These are phyloP conservation scores for Pyralis farinalis DNA, from an alignment of 2,888 invertebrate species.

Conservation along the genomic window DNA sequence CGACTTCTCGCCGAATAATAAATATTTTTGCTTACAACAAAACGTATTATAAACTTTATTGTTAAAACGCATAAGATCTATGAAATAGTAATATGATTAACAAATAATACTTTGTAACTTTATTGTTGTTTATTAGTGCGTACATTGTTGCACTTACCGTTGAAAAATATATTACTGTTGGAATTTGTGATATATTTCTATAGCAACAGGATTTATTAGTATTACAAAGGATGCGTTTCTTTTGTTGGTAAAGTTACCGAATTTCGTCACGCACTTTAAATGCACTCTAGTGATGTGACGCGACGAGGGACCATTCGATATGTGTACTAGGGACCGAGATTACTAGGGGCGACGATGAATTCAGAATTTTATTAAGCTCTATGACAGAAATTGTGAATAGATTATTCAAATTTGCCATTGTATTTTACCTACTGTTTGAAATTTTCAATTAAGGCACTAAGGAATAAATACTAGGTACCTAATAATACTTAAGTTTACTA, in stretches of 20 bases:
- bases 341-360: conserved; percentile 25
- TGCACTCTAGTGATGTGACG: conserved; percentile 39
- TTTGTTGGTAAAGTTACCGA: conserved; percentile 1
- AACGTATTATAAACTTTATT: not conserved
- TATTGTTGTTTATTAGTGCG: conserved; percentile 8
- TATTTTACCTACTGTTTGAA: too few relatives aligned
- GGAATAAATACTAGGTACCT: too few relatives aligned
- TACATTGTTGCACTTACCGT: not conserved
- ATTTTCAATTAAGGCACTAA: too few relatives aligned
- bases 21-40: not conserved
- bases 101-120: conserved; percentile 1
- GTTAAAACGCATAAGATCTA: not conserved
- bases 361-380: conserved; percentile 12
- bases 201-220: not conserved
- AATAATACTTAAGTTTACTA: too few relatives aligned
- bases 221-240: not conserved
- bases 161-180: too few relatives aligned
- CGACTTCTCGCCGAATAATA: not conserved
- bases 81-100: not conserved
- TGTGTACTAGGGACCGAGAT: conserved; percentile 8
- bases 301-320: conserved; percentile 27
- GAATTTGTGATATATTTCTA: not conserved
- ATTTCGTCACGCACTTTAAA: conserved; percentile 43
- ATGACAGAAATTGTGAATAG: not conserved
- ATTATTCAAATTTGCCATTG: not conserved